Percentiles rank a stretch among this genome's conserved stretches.
phyloP scores from a whole-genome alignment of 2,888 invertebrate species.

The Yponomeuta malinellus region DNA sequence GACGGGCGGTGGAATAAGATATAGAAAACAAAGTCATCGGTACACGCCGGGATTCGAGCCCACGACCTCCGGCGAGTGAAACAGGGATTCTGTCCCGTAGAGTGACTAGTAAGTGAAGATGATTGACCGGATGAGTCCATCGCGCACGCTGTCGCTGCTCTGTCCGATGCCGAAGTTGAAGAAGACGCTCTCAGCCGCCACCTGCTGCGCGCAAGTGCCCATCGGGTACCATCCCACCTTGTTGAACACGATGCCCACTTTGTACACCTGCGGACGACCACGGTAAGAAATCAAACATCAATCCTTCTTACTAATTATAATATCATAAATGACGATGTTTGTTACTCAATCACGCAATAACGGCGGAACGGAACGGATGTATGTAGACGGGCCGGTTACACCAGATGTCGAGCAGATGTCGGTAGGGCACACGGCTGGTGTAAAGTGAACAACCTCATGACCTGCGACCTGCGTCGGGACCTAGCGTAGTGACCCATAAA shows the following conservation, averaged over 20 bases:
- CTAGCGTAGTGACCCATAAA: too few species aligned
- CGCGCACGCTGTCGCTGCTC: conserved; percentile 81
- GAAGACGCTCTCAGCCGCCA: conserved; percentile 81
- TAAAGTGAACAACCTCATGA: too few species aligned
- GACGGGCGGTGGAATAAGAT: too few species aligned
- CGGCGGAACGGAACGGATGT: conserved; percentile 46
- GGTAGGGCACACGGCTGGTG: too few species aligned
- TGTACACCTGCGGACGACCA: conserved; percentile 77
- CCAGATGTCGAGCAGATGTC: conserved; percentile 50
- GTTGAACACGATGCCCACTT: conserved; percentile 88
- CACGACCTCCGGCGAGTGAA: too few species aligned
- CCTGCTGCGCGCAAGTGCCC: conserved; percentile 81
- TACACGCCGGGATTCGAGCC: too few species aligned
- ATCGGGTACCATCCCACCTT: conserved; percentile 89
- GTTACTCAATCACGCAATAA: too few species aligned
- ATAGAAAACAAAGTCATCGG: too few species aligned
- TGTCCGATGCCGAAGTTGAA: conserved; percentile 86
- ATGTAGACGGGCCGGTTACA: conserved; percentile 88
- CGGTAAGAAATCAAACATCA: neutral
- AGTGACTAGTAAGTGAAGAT: conserved; percentile 76
- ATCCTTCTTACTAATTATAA: too few species aligned
- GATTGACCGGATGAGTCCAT: conserved; percentile 86
- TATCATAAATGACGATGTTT: too few species aligned
- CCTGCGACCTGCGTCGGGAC: too few species aligned
- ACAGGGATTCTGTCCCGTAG: neutral